phyloP scores from a whole-genome alignment of 2,113 vertebrate species.

The Tetraodon nigroviridis region DNA sequence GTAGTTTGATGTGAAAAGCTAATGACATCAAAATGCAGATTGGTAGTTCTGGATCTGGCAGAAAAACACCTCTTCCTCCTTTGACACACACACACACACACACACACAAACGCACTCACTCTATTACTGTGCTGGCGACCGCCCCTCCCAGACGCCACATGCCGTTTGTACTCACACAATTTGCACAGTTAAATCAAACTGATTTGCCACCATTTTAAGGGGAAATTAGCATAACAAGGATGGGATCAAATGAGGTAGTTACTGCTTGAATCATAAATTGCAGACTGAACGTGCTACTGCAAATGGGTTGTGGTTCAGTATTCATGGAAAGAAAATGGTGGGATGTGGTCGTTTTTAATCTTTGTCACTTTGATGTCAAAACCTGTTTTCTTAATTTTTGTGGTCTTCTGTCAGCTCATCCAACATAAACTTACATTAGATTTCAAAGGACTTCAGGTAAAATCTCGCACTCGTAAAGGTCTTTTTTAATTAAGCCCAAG shows the following conservation, averaged over 20 bases:
- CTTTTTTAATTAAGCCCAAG: too few relatives aligned
- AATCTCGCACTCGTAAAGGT: too few relatives aligned
- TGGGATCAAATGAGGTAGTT: conserved; percentile 74
- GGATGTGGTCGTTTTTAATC: conserved; percentile 35
- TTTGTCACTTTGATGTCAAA: conserved; percentile 51
- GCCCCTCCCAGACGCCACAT: conserved; percentile 45
- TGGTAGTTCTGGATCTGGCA: conserved; percentile 59
- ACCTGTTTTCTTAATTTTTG: conserved; percentile 40
- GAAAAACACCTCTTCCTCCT: conserved; percentile 61
- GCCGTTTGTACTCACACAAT: conserved; percentile 49
- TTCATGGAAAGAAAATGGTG: conserved; percentile 67
- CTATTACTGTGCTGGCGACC: conserved; percentile 40
- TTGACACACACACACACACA: conserved; percentile 37
- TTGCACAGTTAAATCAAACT: conserved; percentile 75
- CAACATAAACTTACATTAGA: background rate
- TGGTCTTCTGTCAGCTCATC: conserved; percentile 19
- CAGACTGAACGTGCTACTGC: conserved; percentile 67
- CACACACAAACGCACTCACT: conserved; percentile 14
- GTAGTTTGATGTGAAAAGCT: conserved; percentile 62
- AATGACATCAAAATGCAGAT: conserved; percentile 74
- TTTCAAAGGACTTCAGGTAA: too few relatives aligned
- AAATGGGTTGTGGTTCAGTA: conserved; percentile 72
- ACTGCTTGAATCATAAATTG: conserved; percentile 75
- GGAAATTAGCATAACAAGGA: conserved; percentile 74
- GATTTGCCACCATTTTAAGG: conserved; percentile 71